Evolutionary conservation across 2,888 invertebrate genomes (phyloP).

Genomic region (Leptogaster cylindrica): DNA sequence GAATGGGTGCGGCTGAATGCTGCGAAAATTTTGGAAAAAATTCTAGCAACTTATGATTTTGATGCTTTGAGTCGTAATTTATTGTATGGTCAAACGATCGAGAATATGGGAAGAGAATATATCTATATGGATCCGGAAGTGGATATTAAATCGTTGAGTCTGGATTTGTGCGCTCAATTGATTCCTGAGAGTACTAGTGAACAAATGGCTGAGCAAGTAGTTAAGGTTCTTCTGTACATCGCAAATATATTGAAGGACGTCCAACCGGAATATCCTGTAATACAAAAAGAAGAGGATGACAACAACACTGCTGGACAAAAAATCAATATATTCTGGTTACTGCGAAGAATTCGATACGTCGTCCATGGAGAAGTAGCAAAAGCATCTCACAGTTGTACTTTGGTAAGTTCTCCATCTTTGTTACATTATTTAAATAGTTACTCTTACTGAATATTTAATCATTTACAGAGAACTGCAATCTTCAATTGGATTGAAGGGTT

Average conservation of each 20-base stretch:
- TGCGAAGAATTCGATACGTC: slow-evolving; percentile 75
- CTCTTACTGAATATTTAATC: slow-evolving; percentile 20
- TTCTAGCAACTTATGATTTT: slow-evolving; percentile 71
- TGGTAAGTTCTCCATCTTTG: slow-evolving; percentile 66
- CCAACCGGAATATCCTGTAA: slow-evolving; percentile 57
- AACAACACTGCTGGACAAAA: slow-evolving; percentile 53
- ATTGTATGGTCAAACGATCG: slow-evolving; percentile 51
- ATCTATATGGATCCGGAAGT: slow-evolving; percentile 69
- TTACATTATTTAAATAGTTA: slow-evolving; percentile 2
- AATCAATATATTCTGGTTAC: slow-evolving; percentile 76
- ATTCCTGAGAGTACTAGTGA: slow-evolving; percentile 70
- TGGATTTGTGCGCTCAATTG: slow-evolving; percentile 79
- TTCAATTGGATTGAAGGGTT: slow-evolving; percentile 86
- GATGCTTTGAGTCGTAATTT: slow-evolving; percentile 66
- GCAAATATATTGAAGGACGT: slow-evolving; percentile 70
- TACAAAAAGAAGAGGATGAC: slow-evolving; percentile 52
- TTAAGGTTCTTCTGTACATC: slow-evolving; percentile 73
- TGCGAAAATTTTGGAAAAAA: slow-evolving; percentile 75
- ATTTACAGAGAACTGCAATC: slow-evolving; percentile 73
- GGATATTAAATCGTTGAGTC: slow-evolving; percentile 70
- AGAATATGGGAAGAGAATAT: slow-evolving; percentile 62
- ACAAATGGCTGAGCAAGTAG: slow-evolving; percentile 74
- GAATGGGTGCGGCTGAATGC: slow-evolving; percentile 84
- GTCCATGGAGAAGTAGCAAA: slow-evolving; percentile 81
- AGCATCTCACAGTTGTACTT: slow-evolving; percentile 69